Conservation (phyloP, 1,140 invertebrate species). For the Calycopis cecrops region DNA sequence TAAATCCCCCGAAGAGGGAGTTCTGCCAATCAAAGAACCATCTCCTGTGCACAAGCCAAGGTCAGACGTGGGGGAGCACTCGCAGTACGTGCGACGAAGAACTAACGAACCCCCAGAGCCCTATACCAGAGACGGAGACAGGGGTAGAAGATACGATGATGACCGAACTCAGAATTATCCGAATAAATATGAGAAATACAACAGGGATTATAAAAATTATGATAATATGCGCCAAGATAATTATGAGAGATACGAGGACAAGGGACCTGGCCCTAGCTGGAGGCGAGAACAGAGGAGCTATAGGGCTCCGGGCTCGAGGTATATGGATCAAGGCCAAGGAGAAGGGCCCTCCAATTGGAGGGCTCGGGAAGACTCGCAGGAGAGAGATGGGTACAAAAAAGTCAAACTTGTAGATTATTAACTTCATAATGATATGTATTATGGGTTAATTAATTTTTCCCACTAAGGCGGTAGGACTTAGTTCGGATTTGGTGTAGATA, state of each 20-base stretch:
- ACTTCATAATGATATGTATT: background rate
- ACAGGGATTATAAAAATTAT: slow-evolving; percentile 29
- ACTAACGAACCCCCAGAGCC: slow-evolving; percentile 23
- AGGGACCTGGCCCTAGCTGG: slow-evolving; percentile 23
- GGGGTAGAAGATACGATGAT: slow-evolving; percentile 33
- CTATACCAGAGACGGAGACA: slow-evolving; percentile 22
- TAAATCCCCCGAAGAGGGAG: slow-evolving; percentile 36
- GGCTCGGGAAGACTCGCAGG: slow-evolving; percentile 6
- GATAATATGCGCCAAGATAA: slow-evolving; percentile 27
- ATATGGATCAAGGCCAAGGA: slow-evolving; percentile 21
- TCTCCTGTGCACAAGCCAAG: slow-evolving; percentile 26
- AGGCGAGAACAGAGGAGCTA: slow-evolving; percentile 33
- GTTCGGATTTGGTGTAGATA: too few relatives aligned
- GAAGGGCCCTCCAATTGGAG: slow-evolving; percentile 23
- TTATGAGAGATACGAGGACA: slow-evolving; percentile 39
- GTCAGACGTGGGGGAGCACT: slow-evolving; percentile 28
- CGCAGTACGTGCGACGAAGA: slow-evolving; percentile 26
- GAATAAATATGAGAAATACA: slow-evolving; percentile 33
- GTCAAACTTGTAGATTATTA: slow-evolving; percentile 63
- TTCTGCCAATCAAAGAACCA: slow-evolving; percentile 37
- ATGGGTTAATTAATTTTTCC: too few relatives aligned
- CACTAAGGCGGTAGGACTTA: too few relatives aligned
- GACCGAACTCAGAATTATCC: slow-evolving; percentile 32
- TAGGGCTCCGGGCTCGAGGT: slow-evolving; percentile 26
- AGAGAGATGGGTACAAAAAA: slow-evolving; percentile 33